Evolutionary conservation across 2,113 vertebrate species (phyloP), one percentile per base, ranked within the genome.

Genomic region (Misgurnus mizolepis): DNA sequence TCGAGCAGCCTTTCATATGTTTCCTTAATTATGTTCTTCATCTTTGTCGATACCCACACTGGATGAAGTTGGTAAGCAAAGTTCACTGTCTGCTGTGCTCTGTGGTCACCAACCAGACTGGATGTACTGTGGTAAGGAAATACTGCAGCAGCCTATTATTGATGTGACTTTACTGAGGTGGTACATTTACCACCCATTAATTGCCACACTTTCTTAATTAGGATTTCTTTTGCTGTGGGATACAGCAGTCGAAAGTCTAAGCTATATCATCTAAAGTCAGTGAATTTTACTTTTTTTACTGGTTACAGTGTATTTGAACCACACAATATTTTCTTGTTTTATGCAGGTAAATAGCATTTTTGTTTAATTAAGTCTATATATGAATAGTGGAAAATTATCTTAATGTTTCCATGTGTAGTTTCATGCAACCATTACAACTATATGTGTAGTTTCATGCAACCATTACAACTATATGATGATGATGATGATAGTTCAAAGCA

Each of bases 21-120:
- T 96, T 95, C 94, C 94, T 96, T 99, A 97, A 98, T 98, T 96
- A 97, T 94, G 94, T 95, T 95, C 94, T 98, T 98, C 93, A 94
- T 99, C 97, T 97, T 96, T 91, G 95, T 95, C 95, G 91, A 5
- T 66, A 87, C 90, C 86, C 88, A 93, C 90, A 92, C 92, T 87
- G 92, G 93, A 84, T 14, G 82, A 14, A 91, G 93, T 89, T 93
- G 90, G 89, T 93, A 92, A 94, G 88, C 89, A 91, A 94, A 90
- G 90, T 81, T 85, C 87, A 89, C 91, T 92, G 92, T 94, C 92
- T 86, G 81, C 82, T 78, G 55, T 41, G 45, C 72, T 53, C 58
- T 45, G 55, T 4, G 40, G n/a, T 55, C 27, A 64, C 60, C 41
- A 76, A 34, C n/a, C 49, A 56, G 14, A 27, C 55, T n/a, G n/a